Evolutionary conservation across 1,140 invertebrate species (phyloP).

Genomic region (Vanessa tameamea): DNA sequence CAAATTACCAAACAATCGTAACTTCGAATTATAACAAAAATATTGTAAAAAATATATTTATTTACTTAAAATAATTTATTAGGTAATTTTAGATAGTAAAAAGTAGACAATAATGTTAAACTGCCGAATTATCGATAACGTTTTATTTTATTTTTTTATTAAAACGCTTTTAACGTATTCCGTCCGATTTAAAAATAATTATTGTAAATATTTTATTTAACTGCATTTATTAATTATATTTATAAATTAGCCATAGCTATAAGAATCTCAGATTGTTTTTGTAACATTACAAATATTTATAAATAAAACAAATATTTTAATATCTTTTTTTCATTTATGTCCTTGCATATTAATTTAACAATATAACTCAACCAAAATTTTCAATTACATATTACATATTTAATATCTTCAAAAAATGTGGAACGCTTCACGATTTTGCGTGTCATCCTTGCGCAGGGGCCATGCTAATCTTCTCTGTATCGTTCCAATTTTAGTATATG

Average conservation of each 20-base stretch:
- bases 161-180: neutral
- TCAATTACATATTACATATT: neutral
- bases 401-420: constrained; percentile 51
- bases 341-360: neutral
- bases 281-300: constrained; percentile 20
- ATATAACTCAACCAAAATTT: neutral
- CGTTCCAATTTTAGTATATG: constrained; percentile 53
- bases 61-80: neutral
- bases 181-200: constrained; percentile 10
- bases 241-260: constrained; percentile 33
- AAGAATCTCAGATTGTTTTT: constrained; percentile 28
- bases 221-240: constrained; percentile 38
- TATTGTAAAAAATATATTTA: constrained; percentile 26
- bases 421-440: constrained; percentile 67
- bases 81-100: constrained; percentile 16
- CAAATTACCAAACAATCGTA: neutral
- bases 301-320: constrained; percentile 22
- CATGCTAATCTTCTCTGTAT: constrained; percentile 67
- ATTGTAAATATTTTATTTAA: constrained; percentile 29
- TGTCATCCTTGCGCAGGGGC: constrained; percentile 66
- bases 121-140: constrained; percentile 29
- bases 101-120: constrained; percentile 18
- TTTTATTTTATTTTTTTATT: neutral
- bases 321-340: neutral
- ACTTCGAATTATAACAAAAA: constrained; percentile 1